Conservation (phyloP, 2,797 vertebrate species). For the Xerus rutilus region DNA sequence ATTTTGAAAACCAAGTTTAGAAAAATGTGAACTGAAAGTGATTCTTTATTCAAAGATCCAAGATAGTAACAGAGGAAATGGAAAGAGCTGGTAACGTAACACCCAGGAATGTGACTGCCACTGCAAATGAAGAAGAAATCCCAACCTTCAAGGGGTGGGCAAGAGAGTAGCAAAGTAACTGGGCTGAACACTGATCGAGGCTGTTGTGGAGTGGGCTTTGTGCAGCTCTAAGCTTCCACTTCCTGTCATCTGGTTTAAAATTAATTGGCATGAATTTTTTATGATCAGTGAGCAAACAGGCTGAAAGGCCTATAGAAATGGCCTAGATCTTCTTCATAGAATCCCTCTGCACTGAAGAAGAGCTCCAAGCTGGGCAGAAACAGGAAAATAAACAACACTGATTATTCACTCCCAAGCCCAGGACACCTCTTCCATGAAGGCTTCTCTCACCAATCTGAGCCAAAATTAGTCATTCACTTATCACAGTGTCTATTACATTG, state of each 20-base stretch:
- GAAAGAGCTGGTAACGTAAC: slow-evolving; percentile 10
- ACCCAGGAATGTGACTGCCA: background rate
- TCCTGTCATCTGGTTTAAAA: slow-evolving; percentile 82
- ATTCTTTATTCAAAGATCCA: slow-evolving; percentile 70
- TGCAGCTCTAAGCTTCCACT: slow-evolving; percentile 78
- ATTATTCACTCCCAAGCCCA: background rate
- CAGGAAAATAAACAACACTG: background rate
- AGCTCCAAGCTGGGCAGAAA: background rate
- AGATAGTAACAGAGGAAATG: slow-evolving; percentile 64
- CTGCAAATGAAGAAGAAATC: background rate
- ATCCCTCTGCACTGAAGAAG: background rate
- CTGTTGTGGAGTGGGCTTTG: slow-evolving; percentile 65
- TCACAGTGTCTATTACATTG: background rate
- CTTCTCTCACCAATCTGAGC: rapidly evolving
- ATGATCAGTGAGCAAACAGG: slow-evolving; percentile 78
- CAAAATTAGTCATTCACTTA: background rate
- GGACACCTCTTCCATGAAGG: background rate
- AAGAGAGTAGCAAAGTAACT: background rate
- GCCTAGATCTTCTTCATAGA: background rate
- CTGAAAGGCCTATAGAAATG: slow-evolving; percentile 66
- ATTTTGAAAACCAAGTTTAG: slow-evolving; percentile 55
- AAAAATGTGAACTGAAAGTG: slow-evolving; percentile 56
- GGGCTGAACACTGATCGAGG: background rate
- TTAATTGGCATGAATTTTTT: slow-evolving; percentile 86
- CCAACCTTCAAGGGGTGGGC: background rate